These are phyloP conservation scores for Microchrysa polita DNA, from an alignment of 2,888 invertebrate genomes.

Conservation along the genomic window DNA sequence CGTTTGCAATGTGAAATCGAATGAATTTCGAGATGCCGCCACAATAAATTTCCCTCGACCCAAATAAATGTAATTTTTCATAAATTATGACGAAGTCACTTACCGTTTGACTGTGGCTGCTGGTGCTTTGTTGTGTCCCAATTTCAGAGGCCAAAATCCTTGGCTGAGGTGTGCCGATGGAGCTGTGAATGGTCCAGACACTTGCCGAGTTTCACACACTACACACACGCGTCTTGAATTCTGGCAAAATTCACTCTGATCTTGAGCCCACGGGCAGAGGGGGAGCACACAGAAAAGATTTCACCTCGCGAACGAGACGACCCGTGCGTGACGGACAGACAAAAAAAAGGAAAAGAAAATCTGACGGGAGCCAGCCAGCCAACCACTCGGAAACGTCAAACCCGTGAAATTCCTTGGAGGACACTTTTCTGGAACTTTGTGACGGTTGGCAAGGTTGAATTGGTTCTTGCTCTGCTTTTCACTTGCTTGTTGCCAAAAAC, in stretches of 20 bases:
- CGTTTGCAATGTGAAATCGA: not conserved
- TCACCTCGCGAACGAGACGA: constrained; percentile 9
- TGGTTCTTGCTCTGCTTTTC: not conserved
- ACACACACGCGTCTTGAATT: not conserved
- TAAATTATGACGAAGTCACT: too few species aligned
- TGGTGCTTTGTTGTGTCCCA: constrained; percentile 19
- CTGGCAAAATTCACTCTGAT: constrained; percentile 1
- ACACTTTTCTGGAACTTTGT: not conserved
- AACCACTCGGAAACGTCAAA: not conserved
- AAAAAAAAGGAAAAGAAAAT: constrained; percentile 19
- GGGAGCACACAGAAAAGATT: constrained; percentile 10
- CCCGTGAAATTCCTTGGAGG: not conserved
- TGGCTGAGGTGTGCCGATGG: too few species aligned
- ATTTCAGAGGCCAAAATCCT: not conserved
- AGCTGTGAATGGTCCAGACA: too few species aligned
- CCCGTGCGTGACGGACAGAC: not conserved
- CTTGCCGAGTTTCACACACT: too few species aligned
- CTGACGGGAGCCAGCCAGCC: constrained; percentile 21
- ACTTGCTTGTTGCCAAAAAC: constrained; percentile 2
- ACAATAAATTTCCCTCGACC: not conserved
- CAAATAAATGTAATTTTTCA: constrained; percentile 17
- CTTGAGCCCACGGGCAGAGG: not conserved
- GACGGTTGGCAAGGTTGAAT: not conserved
- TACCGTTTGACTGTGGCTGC: not conserved
- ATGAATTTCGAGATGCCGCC: not conserved